phyloP scores from a whole-genome alignment of 2,888 invertebrate genomes.

The Amphiduros pacificus region DNA sequence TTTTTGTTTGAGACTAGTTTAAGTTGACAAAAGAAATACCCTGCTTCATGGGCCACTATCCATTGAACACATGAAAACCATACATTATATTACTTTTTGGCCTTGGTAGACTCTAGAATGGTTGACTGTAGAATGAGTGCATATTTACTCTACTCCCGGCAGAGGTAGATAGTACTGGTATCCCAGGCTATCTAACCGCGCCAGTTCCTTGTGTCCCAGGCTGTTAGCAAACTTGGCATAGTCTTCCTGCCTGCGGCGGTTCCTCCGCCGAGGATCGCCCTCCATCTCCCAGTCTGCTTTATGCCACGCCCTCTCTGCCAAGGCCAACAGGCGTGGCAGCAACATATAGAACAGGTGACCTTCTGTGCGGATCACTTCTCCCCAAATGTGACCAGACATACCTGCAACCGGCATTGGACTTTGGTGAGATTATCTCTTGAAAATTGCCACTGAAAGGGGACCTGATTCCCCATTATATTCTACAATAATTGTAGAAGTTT shows the following conservation, averaged over 20 bases:
- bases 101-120: neutral
- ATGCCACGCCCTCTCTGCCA: conserved; percentile 47
- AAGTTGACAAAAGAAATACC: too few relatives aligned
- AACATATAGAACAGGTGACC: neutral
- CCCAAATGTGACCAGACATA: conserved; percentile 46
- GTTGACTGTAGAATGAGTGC: neutral
- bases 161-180: conserved; percentile 45
- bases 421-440: too few relatives aligned
- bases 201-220: conserved; percentile 42
- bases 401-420: too few relatives aligned
- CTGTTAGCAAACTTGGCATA: conserved; percentile 45
- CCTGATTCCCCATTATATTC: too few relatives aligned
- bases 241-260: conserved; percentile 30
- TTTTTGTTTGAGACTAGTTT: too few relatives aligned
- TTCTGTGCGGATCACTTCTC: conserved; percentile 31
- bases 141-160: conserved; percentile 45
- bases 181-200: conserved; percentile 36
- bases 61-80: too few relatives aligned
- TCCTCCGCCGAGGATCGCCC: conserved; percentile 19
- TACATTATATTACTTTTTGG: too few relatives aligned
- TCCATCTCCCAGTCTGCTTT: conserved; percentile 38
- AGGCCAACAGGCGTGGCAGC: conserved; percentile 26
- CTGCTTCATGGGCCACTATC: too few relatives aligned
- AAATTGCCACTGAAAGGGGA: too few relatives aligned
- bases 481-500: too few relatives aligned